Conservation (phyloP, 2,888 invertebrate species). For the Noctuana brunneofusca region DNA sequence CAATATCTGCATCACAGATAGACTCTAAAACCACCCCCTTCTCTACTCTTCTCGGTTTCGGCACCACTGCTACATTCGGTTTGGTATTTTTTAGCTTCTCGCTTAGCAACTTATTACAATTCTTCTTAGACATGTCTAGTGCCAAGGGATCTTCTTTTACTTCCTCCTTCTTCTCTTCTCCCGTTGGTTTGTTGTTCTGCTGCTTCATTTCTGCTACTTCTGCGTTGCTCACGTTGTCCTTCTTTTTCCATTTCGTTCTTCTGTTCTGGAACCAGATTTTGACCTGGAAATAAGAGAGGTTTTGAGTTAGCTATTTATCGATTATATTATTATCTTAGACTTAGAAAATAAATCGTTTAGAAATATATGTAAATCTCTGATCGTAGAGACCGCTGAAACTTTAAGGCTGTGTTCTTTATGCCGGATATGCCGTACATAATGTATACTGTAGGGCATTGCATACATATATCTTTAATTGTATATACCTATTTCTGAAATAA, state of each 20-base stretch:
- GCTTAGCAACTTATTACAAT: constrained; percentile 67
- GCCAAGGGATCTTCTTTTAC: constrained; percentile 67
- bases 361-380: too few species aligned
- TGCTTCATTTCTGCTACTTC: constrained; percentile 93
- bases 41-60: constrained; percentile 68
- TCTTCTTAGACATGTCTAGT: constrained; percentile 74
- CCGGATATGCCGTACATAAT: too few species aligned
- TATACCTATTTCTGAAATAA: too few species aligned
- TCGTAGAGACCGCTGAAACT: too few species aligned
- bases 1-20: constrained; percentile 72
- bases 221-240: constrained; percentile 94
- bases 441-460: too few species aligned
- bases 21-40: constrained; percentile 67
- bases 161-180: constrained; percentile 60
- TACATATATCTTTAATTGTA: too few species aligned
- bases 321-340: too few species aligned
- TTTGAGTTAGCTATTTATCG: not conserved
- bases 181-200: constrained; percentile 61
- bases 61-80: constrained; percentile 43
- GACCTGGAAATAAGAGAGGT: constrained; percentile 83
- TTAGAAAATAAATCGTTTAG: too few species aligned
- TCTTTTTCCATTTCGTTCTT: constrained; percentile 90
- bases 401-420: too few species aligned
- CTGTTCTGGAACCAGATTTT: constrained; percentile 96
- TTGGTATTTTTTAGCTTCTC: constrained; percentile 69